Base-by-base conservation (phyloP, 2,797 vertebrate genomes). In the Apogon hyalosoma region DNA sequence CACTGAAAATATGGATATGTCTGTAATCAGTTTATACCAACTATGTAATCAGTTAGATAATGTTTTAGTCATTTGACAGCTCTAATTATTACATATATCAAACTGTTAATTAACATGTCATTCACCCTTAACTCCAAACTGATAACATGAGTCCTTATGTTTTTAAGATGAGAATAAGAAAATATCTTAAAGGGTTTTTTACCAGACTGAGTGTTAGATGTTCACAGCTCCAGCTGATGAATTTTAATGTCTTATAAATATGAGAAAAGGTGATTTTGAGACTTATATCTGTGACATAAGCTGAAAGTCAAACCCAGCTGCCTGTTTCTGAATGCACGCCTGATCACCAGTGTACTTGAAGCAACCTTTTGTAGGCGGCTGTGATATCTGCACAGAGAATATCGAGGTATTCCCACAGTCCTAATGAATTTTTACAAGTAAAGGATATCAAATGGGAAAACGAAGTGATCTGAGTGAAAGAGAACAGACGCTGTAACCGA, bases 371-470 rank as follows among this genome's bases (percentile, higher is more conserved):
- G 24, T 58, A 36, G 21, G 39, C 66, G 39, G 31, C 51, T 82
- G 40, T 71, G 33, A 57, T 77, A 49, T 67, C 58, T 11, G 0
- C 7, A 0, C 16, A 36, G 21, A 63, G 18, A 59, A 65, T 13
- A 18, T 52, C 9, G 7, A 63, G 66, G 53, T 71, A 77, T 61
- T 77, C 48, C 50, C 10, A 15, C 40, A 39, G 21, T 52, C 40
- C 74, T 73, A 64, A 73, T 73, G 40, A 79, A 57, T 64, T 68
- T 62, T 77, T 66, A 50, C 72, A 69, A 39, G 16, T 56, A 50
- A 80, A 75, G 51, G 40, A 69, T 76, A 81, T 82, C 46, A 82
- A 74, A 77, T 43, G 28, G 21, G 16, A 73, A 79, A 83, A 71
- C 60, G 65, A 82, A 80, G 39, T 40, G 60, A 76, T 82, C 69